Conservation (phyloP, 2,797 vertebrate genomes). For the Tapirus indicus region DNA sequence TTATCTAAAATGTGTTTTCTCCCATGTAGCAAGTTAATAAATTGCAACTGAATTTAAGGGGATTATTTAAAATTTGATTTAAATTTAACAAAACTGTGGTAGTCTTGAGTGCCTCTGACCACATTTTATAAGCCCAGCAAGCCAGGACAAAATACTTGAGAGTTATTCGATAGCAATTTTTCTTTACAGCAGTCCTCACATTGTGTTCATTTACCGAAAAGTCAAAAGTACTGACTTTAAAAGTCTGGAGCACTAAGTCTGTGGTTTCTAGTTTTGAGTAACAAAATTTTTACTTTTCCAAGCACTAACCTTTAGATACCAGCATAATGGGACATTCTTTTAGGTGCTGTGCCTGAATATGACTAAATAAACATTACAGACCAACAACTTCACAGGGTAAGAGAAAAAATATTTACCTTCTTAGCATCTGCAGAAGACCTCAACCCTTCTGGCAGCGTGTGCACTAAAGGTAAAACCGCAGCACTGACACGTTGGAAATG, state of each 20-base stretch:
- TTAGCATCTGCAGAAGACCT: conserved; percentile 93
- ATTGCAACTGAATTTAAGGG: conserved; percentile 24
- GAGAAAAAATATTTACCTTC: conserved; percentile 92
- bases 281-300: conserved; percentile 46
- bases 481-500: conserved; percentile 93
- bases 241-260: not conserved
- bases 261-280: conserved; percentile 47
- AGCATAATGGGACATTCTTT: not conserved
- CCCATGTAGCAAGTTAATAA: not conserved
- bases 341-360: not conserved
- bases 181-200: not conserved
- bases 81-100: conserved; percentile 38
- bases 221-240: conserved; percentile 15
- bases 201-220: conserved; percentile 32
- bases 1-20: conserved; percentile 18
- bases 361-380: conserved; percentile 50
- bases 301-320: conserved; percentile 35
- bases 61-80: conserved; percentile 49
- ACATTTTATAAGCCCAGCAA: not conserved
- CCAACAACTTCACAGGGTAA: conserved; percentile 44
- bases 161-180: not conserved
- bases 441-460: conserved; percentile 94
- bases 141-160: not conserved
- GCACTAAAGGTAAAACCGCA: conserved; percentile 92
- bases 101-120: not conserved